Conservation (phyloP, 2,113 vertebrate genomes). For the Pseudopipra pipra region DNA sequence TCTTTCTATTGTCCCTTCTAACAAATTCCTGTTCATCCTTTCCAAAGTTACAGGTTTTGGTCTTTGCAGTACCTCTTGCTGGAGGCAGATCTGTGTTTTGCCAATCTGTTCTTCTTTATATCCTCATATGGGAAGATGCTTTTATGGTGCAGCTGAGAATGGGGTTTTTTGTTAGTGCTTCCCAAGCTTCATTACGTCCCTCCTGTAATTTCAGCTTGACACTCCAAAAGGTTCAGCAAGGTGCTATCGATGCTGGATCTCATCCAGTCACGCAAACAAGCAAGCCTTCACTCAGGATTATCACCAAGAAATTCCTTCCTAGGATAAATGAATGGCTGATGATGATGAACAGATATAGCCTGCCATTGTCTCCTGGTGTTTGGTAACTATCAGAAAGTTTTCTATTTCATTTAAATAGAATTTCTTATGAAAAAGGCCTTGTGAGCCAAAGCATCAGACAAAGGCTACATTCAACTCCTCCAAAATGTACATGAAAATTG, state of each 20-base stretch:
- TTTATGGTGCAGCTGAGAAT: not conserved
- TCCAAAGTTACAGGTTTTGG: not conserved
- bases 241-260: slow-evolving; percentile 42
- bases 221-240: slow-evolving; percentile 40
- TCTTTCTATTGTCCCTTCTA: not conserved
- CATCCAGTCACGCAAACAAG: slow-evolving; percentile 41
- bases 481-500: slow-evolving; percentile 41
- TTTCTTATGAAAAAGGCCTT: slow-evolving; percentile 55
- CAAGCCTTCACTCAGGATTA: slow-evolving; percentile 60
- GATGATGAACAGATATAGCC: slow-evolving; percentile 45
- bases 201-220: slow-evolving; percentile 43
- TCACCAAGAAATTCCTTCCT: slow-evolving; percentile 49
- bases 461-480: slow-evolving; percentile 52
- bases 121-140: not conserved
- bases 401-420: slow-evolving; percentile 47
- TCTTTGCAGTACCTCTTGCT: not conserved
- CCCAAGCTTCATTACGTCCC: not conserved
- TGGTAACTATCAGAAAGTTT: slow-evolving; percentile 64
- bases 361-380: slow-evolving; percentile 41
- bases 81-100: not conserved
- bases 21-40: not conserved
- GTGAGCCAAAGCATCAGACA: slow-evolving; percentile 52
- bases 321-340: slow-evolving; percentile 28
- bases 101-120: not conserved
- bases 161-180: not conserved